These are phyloP conservation scores for Eilema griseolum DNA, from an alignment of 2,888 invertebrate genomes.

Conservation along the genomic window DNA sequence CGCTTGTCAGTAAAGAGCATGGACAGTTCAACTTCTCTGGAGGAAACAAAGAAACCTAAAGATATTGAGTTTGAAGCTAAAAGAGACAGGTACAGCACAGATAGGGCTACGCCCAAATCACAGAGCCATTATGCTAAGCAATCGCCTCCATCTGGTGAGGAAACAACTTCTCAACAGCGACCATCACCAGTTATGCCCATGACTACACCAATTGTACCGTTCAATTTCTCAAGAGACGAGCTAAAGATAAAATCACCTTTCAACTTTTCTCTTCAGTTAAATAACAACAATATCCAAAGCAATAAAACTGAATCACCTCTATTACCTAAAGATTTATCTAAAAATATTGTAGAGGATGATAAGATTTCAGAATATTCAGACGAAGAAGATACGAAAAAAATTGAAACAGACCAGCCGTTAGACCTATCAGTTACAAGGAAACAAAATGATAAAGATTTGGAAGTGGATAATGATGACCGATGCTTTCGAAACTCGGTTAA, in stretches of 20 bases:
- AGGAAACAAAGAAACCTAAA: slow-evolving; percentile 74
- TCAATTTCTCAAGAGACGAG: slow-evolving; percentile 72
- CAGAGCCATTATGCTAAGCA: slow-evolving; percentile 83
- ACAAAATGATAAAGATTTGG: slow-evolving; percentile 78
- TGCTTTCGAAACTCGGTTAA: slow-evolving; percentile 78
- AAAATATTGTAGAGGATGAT: slow-evolving; percentile 67
- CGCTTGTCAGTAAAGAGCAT: slow-evolving; percentile 80
- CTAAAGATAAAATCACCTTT: slow-evolving; percentile 75
- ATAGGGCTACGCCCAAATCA: slow-evolving; percentile 87
- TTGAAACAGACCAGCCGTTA: slow-evolving; percentile 89
- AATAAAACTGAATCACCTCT: slow-evolving; percentile 65
- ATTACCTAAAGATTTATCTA: slow-evolving; percentile 76
- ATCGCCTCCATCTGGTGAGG: slow-evolving; percentile 90
- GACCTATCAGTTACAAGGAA: slow-evolving; percentile 90
- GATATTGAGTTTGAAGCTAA: slow-evolving; percentile 72
- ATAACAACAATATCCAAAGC: slow-evolving; percentile 68
- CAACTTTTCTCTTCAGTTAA: slow-evolving; percentile 71
- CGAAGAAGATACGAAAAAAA: slow-evolving; percentile 76
- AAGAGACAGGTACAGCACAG: slow-evolving; percentile 69
- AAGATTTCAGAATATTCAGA: slow-evolving; percentile 75
- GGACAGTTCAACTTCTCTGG: slow-evolving; percentile 78
- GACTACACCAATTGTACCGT: slow-evolving; percentile 70
- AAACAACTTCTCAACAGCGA: slow-evolving; percentile 88
- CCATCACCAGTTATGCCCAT: slow-evolving; percentile 90
- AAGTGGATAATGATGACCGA: slow-evolving; percentile 75